Percentiles rank a stretch among this genome's conserved stretches.
Conservation (phyloP, 1,140 invertebrate genomes). For the Conus betulinus region DNA sequence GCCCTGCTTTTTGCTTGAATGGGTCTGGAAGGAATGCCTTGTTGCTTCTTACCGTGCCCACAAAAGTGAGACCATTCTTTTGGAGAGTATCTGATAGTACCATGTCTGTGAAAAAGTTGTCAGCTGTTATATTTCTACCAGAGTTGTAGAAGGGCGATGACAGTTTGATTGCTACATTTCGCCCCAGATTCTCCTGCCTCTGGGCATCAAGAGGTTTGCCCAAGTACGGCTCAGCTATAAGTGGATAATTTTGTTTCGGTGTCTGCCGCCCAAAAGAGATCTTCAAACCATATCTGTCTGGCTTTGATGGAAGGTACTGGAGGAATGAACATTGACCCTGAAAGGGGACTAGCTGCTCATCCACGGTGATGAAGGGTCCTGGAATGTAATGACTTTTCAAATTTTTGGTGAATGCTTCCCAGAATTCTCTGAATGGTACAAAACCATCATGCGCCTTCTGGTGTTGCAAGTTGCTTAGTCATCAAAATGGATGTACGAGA, state of each 20-base stretch:
- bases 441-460: slow-evolving; percentile 36
- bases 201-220: not conserved
- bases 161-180: slow-evolving; percentile 28
- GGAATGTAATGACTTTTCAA: slow-evolving; percentile 40
- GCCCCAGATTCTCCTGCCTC: slow-evolving; percentile 27
- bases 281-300: not conserved
- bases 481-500: slow-evolving; percentile 52
- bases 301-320: not conserved
- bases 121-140: slow-evolving; percentile 38
- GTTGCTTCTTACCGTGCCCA: slow-evolving; percentile 24
- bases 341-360: slow-evolving; percentile 46
- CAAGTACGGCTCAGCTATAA: slow-evolving; percentile 34
- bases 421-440: slow-evolving; percentile 56
- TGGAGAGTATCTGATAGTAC: slow-evolving; percentile 20
- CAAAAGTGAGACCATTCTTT: slow-evolving; percentile 23
- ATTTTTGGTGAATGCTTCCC: slow-evolving; percentile 41
- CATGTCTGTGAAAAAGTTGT: slow-evolving; percentile 45
- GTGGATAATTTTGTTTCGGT: slow-evolving; percentile 36
- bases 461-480: slow-evolving; percentile 47
- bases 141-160: slow-evolving; percentile 30
- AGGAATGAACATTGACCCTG: slow-evolving; percentile 52
- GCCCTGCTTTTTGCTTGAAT: slow-evolving; percentile 6
- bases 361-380: slow-evolving; percentile 52
- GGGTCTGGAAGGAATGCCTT: slow-evolving; percentile 18
- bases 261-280: slow-evolving; percentile 44